Base-by-base conservation (phyloP, 2,113 vertebrate species). In the Oophaga pumilio region DNA sequence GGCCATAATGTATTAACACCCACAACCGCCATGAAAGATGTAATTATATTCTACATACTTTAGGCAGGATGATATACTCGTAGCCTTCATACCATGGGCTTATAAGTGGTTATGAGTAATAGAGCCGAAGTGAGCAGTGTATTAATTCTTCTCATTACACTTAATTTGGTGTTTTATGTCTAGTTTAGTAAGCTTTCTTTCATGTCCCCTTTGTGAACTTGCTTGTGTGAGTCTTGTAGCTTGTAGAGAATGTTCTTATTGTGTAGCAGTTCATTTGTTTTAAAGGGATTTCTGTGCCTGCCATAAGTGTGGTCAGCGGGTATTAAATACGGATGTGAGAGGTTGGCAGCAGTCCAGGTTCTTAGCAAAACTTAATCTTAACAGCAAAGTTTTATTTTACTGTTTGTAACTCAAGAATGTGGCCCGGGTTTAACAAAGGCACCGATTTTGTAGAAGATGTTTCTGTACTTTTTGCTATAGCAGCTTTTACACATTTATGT, bases 81-180 rank as follows among this genome's bases (percentile, higher is more conserved):
- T 26, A 49, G 18, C 68, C 12, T 59, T 85, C 52, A 28, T 60
- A 92, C 89, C 69, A 43, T 10, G 89, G 82, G 90, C 90, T 91
- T 91, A 74, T 81, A 89, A 91, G 84, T 91, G 90, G 91, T 90
- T 91, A 87, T 90, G 90, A 90, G 87, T 89, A 92, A 90, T 89
- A 90, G 85, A 89, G 89, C 89, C 89, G 88, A 4, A 28, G 78
- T 73, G 85, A 17, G 85, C 90, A 24, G 74, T 80, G 84, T 84
- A 85, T 56, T 89, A 89, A 88, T 88, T 91, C 89, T 69, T 73
- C 90, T 89, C 90, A 86, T 91, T 87, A 87, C 76, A 82, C 64
- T 87, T 93, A 91, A 90, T 91, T 90, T 89, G 85, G 7, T 24
- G 59, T 89, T 91, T 89, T 89, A 89, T 76, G 89, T 68, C 89